These are phyloP conservation scores for Fringilla coelebs DNA, from an alignment of 2,797 vertebrate species.

Conservation along the genomic window DNA sequence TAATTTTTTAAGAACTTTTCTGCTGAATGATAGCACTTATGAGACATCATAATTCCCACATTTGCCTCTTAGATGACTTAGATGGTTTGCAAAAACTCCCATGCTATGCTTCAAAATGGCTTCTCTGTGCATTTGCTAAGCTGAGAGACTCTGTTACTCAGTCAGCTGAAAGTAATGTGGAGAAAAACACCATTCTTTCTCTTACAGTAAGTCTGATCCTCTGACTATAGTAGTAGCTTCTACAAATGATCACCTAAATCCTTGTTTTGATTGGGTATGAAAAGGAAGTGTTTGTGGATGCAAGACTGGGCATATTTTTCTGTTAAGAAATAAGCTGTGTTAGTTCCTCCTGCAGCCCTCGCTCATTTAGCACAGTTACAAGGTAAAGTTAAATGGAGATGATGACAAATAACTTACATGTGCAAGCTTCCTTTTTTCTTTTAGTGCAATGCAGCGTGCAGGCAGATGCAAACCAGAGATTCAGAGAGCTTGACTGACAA, in stretches of 20 bases:
- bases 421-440: not conserved
- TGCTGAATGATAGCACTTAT: not conserved
- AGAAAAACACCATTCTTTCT: not conserved
- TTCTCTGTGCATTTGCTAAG: not conserved
- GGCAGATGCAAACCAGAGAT: conserved; percentile 17
- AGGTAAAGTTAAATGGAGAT: conserved; percentile 23
- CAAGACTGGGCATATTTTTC: not conserved
- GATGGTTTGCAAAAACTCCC: not conserved
- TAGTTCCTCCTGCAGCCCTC: not conserved
- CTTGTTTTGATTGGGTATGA: not conserved
- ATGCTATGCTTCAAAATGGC: not conserved
- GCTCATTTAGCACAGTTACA: conserved; percentile 14
- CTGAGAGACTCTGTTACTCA: not conserved
- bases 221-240: not conserved
- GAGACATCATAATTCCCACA: not conserved
- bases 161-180: not conserved
- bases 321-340: conserved; percentile 7
- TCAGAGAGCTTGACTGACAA: conserved; percentile 8
- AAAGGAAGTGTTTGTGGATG: not conserved
- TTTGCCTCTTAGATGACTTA: not conserved
- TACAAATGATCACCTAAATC: not conserved
- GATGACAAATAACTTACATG: conserved; percentile 15
- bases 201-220: not conserved
- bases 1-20: not conserved
- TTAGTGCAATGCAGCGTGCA: not conserved